Conservation (phyloP, 1,140 invertebrate species). For the Ylistrum balloti region DNA sequence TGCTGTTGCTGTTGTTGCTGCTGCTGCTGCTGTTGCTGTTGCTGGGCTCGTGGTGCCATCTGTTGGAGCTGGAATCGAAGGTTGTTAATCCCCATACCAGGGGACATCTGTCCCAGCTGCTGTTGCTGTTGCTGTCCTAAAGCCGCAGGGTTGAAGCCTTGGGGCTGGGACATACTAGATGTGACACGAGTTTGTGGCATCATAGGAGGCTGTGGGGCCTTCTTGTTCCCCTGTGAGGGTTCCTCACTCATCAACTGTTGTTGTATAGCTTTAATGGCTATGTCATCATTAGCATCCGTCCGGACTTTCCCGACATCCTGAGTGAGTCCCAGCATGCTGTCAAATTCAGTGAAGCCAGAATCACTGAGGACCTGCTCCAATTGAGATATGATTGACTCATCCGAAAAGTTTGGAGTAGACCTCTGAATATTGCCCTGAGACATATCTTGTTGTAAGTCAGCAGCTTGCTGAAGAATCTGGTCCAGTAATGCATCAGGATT, state of each 20-base stretch:
- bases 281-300: conserved; percentile 87
- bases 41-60: conserved; percentile 73
- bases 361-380: conserved; percentile 71
- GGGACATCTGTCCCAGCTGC: conserved; percentile 49
- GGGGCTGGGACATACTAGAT: conserved; percentile 45
- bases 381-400: conserved; percentile 61
- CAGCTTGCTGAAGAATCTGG: conserved; percentile 78
- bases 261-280: conserved; percentile 94
- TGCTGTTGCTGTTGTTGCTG: conserved; percentile 88
- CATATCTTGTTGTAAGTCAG: conserved; percentile 75
- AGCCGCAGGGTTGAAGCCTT: conserved; percentile 46
- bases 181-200: conserved; percentile 36
- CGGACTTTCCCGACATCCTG: not conserved
- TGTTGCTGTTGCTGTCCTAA: conserved; percentile 42
- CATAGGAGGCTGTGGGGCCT: conserved; percentile 39
- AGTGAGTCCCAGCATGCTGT: conserved; percentile 70
- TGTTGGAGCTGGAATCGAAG: conserved; percentile 59
- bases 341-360: conserved; percentile 67
- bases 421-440: not conserved
- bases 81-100: conserved; percentile 12
- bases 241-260: conserved; percentile 93
- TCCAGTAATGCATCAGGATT: conserved; percentile 74
- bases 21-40: conserved; percentile 86
- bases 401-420: conserved; percentile 44
- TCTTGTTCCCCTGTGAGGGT: conserved; percentile 42